These are phyloP conservation scores for Scatophagus argus DNA, from an alignment of 2,113 vertebrate genomes.

Conservation along the genomic window DNA sequence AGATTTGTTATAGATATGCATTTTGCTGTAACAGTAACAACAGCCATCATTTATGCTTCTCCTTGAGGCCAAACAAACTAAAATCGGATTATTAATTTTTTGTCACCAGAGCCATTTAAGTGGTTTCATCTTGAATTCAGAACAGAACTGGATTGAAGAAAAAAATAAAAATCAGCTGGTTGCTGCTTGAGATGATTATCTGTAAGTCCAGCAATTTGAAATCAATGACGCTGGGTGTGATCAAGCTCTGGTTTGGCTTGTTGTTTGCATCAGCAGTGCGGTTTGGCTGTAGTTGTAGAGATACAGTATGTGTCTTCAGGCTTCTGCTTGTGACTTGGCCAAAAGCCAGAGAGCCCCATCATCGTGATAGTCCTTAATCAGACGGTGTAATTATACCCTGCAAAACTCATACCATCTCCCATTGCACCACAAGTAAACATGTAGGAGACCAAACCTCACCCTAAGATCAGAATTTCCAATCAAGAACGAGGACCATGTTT, in stretches of 20 bases:
- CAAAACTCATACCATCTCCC: slow-evolving; percentile 85
- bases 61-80: slow-evolving; percentile 58
- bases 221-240: neutral
- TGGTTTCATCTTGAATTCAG: slow-evolving; percentile 52
- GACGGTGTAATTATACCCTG: slow-evolving; percentile 86
- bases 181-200: slow-evolving; percentile 16
- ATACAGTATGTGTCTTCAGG: slow-evolving; percentile 36
- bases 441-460: slow-evolving; percentile 86
- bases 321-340: slow-evolving; percentile 61
- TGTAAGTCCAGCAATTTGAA: slow-evolving; percentile 6
- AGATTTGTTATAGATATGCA: slow-evolving; percentile 72
- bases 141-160: slow-evolving; percentile 17
- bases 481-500: slow-evolving; percentile 90
- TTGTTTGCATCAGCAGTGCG: slow-evolving; percentile 6
- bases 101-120: slow-evolving; percentile 42
- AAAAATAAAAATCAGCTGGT: slow-evolving; percentile 35
- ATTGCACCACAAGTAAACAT: slow-evolving; percentile 88
- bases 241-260: slow-evolving; percentile 24
- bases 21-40: slow-evolving; percentile 58
- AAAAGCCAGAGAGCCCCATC: slow-evolving; percentile 73
- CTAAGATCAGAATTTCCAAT: slow-evolving; percentile 89
- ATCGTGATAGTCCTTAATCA: slow-evolving; percentile 86
- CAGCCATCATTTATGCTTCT: slow-evolving; percentile 58
- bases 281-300: slow-evolving; percentile 44
- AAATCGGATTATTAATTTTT: slow-evolving; percentile 66